Conservation (phyloP, 2,888 invertebrate species). For the Agriopis leucophaearia region DNA sequence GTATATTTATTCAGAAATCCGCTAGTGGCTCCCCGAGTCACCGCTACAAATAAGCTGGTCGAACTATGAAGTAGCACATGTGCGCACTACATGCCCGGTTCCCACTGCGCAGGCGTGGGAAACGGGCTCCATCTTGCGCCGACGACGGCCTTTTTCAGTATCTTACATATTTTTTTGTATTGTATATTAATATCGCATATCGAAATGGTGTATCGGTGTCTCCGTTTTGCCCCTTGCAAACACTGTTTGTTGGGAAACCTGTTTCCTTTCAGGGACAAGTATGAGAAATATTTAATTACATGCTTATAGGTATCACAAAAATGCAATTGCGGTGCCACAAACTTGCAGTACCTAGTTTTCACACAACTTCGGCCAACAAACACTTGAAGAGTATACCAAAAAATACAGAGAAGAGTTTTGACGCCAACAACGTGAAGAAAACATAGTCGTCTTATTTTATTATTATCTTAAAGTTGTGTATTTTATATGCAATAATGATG, state of each 20-base stretch:
- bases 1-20: background rate
- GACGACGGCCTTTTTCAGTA: constrained; percentile 62
- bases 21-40: background rate
- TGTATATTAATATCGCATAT: constrained; percentile 53
- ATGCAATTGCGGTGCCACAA: no score
- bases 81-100: constrained; percentile 62
- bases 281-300: background rate
- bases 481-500: no score
- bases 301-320: no score
- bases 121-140: constrained; percentile 67
- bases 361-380: no score
- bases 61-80: constrained; percentile 65
- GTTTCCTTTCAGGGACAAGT: background rate
- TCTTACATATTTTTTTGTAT: constrained; percentile 57
- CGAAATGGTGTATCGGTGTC: constrained; percentile 30
- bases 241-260: background rate
- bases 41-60: background rate
- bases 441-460: no score
- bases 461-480: no score
- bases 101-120: constrained; percentile 80
- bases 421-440: no score
- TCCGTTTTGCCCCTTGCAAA: constrained; percentile 5
- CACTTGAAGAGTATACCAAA: no score
- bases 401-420: no score
- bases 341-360: no score